Evolutionary conservation across 2,113 vertebrate species (phyloP), one percentile per base, ranked within the genome.

Genomic region (Larimichthys crocea): DNA sequence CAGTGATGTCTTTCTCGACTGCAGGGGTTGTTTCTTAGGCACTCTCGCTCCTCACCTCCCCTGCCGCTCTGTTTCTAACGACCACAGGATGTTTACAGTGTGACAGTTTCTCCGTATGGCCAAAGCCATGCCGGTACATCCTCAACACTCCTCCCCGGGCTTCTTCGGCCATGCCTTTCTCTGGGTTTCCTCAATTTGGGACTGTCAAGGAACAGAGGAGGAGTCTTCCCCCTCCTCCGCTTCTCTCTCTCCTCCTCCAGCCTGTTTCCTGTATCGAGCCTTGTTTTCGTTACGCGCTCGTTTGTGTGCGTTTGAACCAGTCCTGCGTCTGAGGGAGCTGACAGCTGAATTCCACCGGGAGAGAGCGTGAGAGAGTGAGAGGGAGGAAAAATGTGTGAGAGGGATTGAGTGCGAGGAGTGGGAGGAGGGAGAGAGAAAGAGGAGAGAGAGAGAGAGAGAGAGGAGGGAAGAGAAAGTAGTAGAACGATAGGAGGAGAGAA

Each of bases 341-440:
- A 93, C 93, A 91, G 91, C 91, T 93, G 93, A 94, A 94, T 93
- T 94, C 92, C 92, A 90, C 73, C 1, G 88, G 91, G 93, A 93
- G 80, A 57, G 72, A 75, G 74, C 20, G 79, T 72, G 91, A 77
- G 88, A 84, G 79, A 88, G 85, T 59, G 78, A 83, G 89, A 76
- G 65, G 14, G 75, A 80, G 76, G 31, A 78, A 79, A 91, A 88
- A 89, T 62, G 76, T 82, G 82, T 68, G 80, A 72, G 91, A 76
- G 84, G 68, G 78, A 88, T 79, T 76, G 86, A 84, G 85, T 78
- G 85, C 53, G 59, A 85, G 79, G 74, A 86, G 84, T 73, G 80
- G 81, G 84, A 88, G 81, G 86, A 82, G 76, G 80, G 68, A 76
- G 55, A 66, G 61, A 80, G 76, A 65, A 40, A 70, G 52, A 79